Conservation (phyloP, 2,888 invertebrate genomes). For the Drosophila antonietae region DNA sequence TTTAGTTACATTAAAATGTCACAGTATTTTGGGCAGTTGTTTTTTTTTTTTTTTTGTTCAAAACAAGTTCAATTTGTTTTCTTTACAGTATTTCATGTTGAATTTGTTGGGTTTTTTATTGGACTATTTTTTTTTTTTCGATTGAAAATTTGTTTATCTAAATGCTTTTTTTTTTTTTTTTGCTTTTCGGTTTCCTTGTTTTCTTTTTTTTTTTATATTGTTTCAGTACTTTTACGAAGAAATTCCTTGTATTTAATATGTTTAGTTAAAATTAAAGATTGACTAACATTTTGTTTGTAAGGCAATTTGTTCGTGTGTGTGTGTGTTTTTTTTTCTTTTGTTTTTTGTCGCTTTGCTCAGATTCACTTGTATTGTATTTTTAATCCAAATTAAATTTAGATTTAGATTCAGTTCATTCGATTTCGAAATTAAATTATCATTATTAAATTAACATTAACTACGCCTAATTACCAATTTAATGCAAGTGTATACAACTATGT, state of each 20-base stretch:
- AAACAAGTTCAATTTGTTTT: conserved; percentile 36
- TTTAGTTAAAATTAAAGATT: conserved; percentile 68
- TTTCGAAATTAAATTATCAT: conserved; percentile 52
- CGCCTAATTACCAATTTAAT: conserved; percentile 42
- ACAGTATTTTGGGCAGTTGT: conserved; percentile 58
- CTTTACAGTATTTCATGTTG: conserved; percentile 23
- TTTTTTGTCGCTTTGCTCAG: conserved; percentile 49
- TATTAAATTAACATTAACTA: conserved; percentile 54
- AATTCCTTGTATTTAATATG: conserved; percentile 61
- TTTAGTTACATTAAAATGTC: conserved; percentile 43
- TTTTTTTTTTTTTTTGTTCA: conserved; percentile 26
- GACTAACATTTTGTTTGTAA: conserved; percentile 77
- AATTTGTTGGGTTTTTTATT: conserved; percentile 26
- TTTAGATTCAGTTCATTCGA: conserved; percentile 73
- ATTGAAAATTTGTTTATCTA: conserved; percentile 41
- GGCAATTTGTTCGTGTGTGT: conserved; percentile 69
- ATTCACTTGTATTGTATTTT: conserved; percentile 65
- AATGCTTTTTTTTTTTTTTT: conserved; percentile 44
- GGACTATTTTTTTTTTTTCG: conserved; percentile 49
- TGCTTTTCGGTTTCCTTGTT: conserved; percentile 18
- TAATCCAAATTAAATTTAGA: conserved; percentile 78
- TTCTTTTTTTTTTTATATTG: background rate
- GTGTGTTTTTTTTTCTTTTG: conserved; percentile 4
- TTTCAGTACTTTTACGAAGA: conserved; percentile 49
- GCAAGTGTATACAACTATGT: conserved; percentile 33